phyloP scores from a whole-genome alignment of 2,888 invertebrate species.

The Synanthedon andrenaeformis region DNA sequence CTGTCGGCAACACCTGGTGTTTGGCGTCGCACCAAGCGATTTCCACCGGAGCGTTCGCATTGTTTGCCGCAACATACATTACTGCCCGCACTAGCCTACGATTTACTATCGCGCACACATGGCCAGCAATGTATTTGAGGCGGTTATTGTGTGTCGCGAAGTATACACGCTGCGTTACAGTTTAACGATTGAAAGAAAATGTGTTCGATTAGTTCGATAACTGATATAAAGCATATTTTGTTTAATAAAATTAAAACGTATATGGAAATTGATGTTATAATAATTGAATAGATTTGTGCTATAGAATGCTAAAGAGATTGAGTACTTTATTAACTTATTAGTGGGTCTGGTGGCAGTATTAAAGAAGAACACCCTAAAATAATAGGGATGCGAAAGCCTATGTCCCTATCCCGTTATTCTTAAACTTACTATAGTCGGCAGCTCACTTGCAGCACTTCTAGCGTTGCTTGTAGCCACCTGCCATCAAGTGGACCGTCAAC shows the following conservation, averaged over 20 bases:
- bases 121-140: not conserved
- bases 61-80: not conserved
- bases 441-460: too few species aligned
- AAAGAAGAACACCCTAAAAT: too few species aligned
- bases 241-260: not conserved
- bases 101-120: not conserved
- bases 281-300: too few species aligned
- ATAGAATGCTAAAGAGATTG: too few species aligned
- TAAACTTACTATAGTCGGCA: too few species aligned
- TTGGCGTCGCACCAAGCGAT: conserved; percentile 10
- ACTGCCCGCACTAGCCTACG: not conserved
- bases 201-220: not conserved
- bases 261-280: too few species aligned
- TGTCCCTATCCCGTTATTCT: too few species aligned
- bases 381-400: too few species aligned
- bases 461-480: too few species aligned
- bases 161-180: not conserved
- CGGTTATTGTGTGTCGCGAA: not conserved
- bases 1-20: conserved; percentile 35
- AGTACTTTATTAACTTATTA: too few species aligned
- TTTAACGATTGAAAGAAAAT: not conserved
- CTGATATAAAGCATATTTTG: not conserved
- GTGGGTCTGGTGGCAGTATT: too few species aligned
- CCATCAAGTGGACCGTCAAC: too few species aligned
- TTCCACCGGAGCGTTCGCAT: conserved; percentile 4